A percentile compares a stretch with the other conserved stretches of the same genome.
Evolutionary conservation across 2,113 vertebrate species (phyloP).

Genomic region (Otis tarda): DNA sequence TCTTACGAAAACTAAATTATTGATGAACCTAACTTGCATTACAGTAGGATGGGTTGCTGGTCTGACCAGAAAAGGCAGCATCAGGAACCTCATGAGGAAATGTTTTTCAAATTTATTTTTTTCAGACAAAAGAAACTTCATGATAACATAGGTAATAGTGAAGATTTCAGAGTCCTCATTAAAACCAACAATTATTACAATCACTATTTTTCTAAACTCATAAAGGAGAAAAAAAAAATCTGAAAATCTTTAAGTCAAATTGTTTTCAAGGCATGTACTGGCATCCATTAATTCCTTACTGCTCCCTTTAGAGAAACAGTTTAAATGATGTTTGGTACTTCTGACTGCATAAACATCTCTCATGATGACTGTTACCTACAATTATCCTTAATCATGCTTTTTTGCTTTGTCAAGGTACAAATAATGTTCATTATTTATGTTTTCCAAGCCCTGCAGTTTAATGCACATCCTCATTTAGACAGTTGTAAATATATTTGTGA

Average conservation of each 20-base stretch:
- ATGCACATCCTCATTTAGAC: neutral
- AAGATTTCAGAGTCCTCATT: neutral
- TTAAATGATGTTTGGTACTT: neutral
- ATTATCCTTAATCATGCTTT: constrained; percentile 12
- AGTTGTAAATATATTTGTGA: neutral
- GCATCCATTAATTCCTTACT: neutral
- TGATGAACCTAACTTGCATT: neutral
- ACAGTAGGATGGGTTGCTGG: neutral
- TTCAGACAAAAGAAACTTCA: neutral
- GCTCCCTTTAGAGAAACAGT: neutral
- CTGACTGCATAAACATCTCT: neutral
- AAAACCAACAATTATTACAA: neutral
- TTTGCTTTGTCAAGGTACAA: constrained; percentile 9
- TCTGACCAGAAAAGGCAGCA: neutral
- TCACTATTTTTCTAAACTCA: neutral
- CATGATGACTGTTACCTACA: neutral
- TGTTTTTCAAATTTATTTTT: neutral
- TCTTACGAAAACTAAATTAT: neutral
- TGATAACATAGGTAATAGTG: neutral
- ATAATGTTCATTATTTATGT: neutral
- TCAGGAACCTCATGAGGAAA: neutral
- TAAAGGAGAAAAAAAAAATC: neutral
- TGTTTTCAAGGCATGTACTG: neutral
- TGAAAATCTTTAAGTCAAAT: neutral
- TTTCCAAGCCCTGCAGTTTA: neutral